These are phyloP conservation scores for Bombus huntii DNA, from an alignment of 1,140 invertebrate genomes.

Conservation along the genomic window DNA sequence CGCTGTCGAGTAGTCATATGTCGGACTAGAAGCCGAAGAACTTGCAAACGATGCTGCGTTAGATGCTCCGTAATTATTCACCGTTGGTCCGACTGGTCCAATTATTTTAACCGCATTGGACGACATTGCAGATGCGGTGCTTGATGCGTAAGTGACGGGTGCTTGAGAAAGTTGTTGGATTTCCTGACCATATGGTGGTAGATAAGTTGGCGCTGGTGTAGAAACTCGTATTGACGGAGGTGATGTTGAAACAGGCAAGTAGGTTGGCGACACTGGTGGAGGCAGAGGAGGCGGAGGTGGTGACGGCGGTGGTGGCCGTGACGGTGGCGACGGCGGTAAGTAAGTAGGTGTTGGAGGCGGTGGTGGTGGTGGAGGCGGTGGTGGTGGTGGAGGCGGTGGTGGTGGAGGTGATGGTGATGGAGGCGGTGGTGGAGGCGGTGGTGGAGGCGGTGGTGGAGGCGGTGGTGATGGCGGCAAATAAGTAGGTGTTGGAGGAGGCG, in stretches of 20 bases:
- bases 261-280: slow-evolving; percentile 38
- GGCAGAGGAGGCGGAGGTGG: not conserved
- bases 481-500: not conserved
- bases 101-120: not conserved
- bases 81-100: not conserved
- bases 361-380: not conserved
- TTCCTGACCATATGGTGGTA: slow-evolving; percentile 55
- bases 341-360: slow-evolving; percentile 9
- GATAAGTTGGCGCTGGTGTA: slow-evolving; percentile 68
- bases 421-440: not conserved
- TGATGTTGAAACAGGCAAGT: not conserved
- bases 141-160: not conserved
- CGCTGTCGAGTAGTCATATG: not conserved
- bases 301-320: slow-evolving; percentile 18
- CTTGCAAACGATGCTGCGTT: not conserved
- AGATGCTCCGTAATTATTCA: not conserved
- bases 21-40: not conserved
- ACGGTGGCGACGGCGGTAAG: slow-evolving; percentile 13
- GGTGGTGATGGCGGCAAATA: fast-evolving
- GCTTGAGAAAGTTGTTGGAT: not conserved
- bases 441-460: not conserved
- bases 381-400: slow-evolving; percentile 29
- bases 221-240: slow-evolving; percentile 30
- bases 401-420: slow-evolving; percentile 26
- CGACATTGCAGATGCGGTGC: not conserved